Evolutionary conservation across 2,113 vertebrate species (phyloP), one percentile per base, ranked within the genome.

Genomic region (Melospiza melodia): DNA sequence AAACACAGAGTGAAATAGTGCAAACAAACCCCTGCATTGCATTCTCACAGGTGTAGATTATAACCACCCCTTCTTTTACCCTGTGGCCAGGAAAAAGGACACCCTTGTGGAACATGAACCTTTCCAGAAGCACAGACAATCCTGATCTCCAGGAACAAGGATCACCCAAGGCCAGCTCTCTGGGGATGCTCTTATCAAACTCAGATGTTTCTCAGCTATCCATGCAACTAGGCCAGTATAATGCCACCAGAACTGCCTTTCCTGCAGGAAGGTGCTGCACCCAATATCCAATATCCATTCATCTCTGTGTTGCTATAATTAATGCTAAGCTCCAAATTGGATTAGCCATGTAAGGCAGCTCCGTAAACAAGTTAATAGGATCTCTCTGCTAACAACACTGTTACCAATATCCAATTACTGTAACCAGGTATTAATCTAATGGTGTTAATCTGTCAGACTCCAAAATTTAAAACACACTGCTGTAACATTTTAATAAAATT

Each of bases 391-490:
- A 96, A 83, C 85, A 89, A 75, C 54, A 5, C 68, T 93, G 92
- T 87, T 96, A 96, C 92, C 95, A 93, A 96, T 92, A 95, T 96
- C 92, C 82, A 96, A 97, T 97, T 97, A 97, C 85, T 95, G 96
- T 90, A 94, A 96, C 95, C 96, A 97, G 94, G 93, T 96, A 96
- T 96, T 97, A 96, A 97, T 94, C 96, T 94, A 97, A 96, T 94
- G 69, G 88, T 86, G 84, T 90, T 96, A 95, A 96, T 96, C 95
- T 92, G 66, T 83, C 89, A 96, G 84, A 93, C 89, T 93, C 71
- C 71, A 85, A 94, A 96, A 96, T 18, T 91, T 84, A 85, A 83
- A 96, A 73, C 41, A n/a, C 41, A 39, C 21, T 84, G 43, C 52
- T 89, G 78, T n/a, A 93, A 65, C 31, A 39, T 84, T 95, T 97